Conservation (phyloP, 2,113 vertebrate genomes). For the Mustela lutreola region DNA sequence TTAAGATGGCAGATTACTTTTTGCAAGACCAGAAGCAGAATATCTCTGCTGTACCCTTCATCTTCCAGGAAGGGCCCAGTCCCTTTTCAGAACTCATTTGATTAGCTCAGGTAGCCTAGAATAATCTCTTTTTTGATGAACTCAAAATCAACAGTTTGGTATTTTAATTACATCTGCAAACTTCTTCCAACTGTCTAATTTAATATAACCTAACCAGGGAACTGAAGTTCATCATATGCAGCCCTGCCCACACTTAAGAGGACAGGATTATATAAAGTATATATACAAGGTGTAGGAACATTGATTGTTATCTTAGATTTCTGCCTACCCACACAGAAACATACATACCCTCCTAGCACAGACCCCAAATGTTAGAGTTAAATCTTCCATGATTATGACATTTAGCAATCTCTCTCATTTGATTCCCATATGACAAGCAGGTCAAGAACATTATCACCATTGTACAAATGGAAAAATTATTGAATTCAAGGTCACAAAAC, state of each 20-base stretch:
- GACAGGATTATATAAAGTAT: background rate
- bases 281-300: background rate
- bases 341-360: background rate
- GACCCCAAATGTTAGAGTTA: background rate
- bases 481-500: background rate
- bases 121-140: background rate
- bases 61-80: background rate
- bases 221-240: background rate
- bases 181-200: background rate
- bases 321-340: background rate
- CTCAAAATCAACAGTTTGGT: background rate
- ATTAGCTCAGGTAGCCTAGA: background rate
- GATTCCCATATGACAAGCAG: background rate
- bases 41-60: background rate
- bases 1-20: background rate
- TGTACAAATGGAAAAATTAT: background rate
- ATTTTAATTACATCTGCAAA: background rate
- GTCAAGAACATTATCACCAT: background rate
- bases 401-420: background rate
- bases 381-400: background rate
- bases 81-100: background rate
- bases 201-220: background rate
- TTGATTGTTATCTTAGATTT: background rate
- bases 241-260: background rate
- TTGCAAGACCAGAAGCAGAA: background rate